Conservation (phyloP, 1,140 invertebrate species). For the Sinella curviseta region DNA sequence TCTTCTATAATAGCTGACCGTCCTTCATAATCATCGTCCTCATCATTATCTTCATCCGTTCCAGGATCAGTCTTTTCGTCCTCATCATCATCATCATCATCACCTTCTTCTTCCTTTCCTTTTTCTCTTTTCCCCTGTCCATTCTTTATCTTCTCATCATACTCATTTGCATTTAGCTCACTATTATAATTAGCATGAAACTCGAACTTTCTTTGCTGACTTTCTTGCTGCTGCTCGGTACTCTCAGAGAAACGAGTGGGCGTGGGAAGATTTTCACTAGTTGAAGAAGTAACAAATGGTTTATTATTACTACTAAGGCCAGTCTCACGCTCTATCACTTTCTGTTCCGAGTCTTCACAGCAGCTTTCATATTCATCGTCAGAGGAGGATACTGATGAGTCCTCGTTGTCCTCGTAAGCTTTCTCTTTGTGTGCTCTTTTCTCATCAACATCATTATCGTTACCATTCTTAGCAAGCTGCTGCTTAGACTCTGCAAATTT, state of each 20-base stretch:
- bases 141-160: slow-evolving; percentile 13
- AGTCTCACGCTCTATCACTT: slow-evolving; percentile 41
- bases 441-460: slow-evolving; percentile 26
- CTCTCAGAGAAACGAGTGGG: background rate
- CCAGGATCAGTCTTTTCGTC: slow-evolving; percentile 42
- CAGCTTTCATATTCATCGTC: slow-evolving; percentile 33
- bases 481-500: slow-evolving; percentile 24
- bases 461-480: background rate
- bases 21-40: slow-evolving; percentile 28
- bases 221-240: background rate
- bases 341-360: slow-evolving; percentile 30
- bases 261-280: slow-evolving; percentile 21
- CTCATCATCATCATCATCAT: slow-evolving; percentile 17
- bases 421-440: background rate
- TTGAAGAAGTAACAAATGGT: slow-evolving; percentile 11
- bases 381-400: slow-evolving; percentile 17
- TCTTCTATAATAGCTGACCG: slow-evolving; percentile 43
- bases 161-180: slow-evolving; percentile 27
- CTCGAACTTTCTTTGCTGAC: slow-evolving; percentile 25
- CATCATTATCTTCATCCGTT: slow-evolving; percentile 51
- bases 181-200: slow-evolving; percentile 15
- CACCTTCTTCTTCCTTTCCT: slow-evolving; percentile 15
- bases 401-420: background rate
- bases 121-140: background rate
- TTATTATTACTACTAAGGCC: slow-evolving; percentile 31